Conservation (phyloP, 2,113 vertebrate species). For the Hemicordylus capensis region DNA sequence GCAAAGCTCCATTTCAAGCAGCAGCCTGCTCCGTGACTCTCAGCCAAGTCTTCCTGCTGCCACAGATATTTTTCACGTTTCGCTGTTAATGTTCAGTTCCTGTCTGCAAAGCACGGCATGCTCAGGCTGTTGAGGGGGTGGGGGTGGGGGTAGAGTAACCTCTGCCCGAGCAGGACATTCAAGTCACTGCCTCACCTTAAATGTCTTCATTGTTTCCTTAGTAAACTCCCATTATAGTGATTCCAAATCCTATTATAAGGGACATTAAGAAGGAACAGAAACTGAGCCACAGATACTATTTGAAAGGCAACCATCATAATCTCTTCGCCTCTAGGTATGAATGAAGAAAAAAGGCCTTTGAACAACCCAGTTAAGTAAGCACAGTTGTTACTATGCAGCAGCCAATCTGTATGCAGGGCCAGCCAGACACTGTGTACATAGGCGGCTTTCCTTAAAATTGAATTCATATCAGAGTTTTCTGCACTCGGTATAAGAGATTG, state of each 20-base stretch:
- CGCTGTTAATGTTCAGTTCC: not conserved
- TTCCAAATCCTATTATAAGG: constrained; percentile 37
- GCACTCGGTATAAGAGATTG: not conserved
- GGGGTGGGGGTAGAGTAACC: not conserved
- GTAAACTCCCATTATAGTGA: constrained; percentile 9
- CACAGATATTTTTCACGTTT: not conserved
- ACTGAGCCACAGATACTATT: constrained; percentile 21
- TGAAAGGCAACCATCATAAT: constrained; percentile 43
- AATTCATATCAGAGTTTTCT: not conserved
- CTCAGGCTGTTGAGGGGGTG: not conserved
- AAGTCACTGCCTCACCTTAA: constrained; percentile 13
- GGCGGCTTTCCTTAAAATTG: constrained; percentile 38
- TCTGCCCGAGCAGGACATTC: not conserved
- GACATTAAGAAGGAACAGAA: constrained; percentile 36
- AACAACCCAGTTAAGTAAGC: constrained; percentile 11
- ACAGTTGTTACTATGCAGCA: not conserved
- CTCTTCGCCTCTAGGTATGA: constrained; percentile 20
- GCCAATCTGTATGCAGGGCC: constrained; percentile 25
- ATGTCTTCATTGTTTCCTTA: constrained; percentile 11
- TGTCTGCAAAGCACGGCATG: not conserved
- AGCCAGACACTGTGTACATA: not conserved
- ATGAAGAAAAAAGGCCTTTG: not conserved
- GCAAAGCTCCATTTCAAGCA: not conserved
- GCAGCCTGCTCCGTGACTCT: not conserved
- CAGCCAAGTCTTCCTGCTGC: not conserved